These are phyloP conservation scores for Balanococcus diminutus DNA, from an alignment of 2,888 invertebrate species.

Conservation along the genomic window DNA sequence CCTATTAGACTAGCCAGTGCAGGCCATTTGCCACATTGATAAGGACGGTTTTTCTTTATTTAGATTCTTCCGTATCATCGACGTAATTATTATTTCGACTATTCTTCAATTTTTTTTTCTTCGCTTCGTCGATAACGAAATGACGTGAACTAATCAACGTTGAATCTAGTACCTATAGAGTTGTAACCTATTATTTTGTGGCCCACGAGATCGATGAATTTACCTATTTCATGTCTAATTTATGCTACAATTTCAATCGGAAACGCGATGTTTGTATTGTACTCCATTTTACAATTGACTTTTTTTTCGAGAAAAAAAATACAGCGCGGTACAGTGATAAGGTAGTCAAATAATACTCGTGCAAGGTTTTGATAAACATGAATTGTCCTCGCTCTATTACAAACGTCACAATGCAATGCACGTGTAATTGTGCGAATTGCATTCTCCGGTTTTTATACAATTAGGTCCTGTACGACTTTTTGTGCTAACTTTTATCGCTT, in stretches of 20 bases:
- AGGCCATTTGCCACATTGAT: no score
- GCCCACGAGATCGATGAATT: neutral
- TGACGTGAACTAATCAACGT: neutral
- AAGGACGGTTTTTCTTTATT: no score
- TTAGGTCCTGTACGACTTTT: neutral
- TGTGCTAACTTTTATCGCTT: neutral
- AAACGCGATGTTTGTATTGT: neutral
- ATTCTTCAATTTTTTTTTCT: neutral
- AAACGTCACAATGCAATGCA: neutral
- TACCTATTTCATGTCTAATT: neutral
- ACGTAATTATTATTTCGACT: neutral
- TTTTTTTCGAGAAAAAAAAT: neutral
- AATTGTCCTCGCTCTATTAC: neutral
- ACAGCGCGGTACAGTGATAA: neutral
- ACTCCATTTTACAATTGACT: neutral
- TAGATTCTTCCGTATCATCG: no score
- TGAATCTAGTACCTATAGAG: neutral
- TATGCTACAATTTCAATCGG: neutral
- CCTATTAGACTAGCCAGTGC: no score
- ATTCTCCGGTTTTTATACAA: neutral
- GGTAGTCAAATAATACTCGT: neutral
- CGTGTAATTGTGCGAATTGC: neutral
- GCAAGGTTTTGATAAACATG: neutral
- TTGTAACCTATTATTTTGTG: neutral
- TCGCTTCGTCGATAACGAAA: neutral